Evolutionary conservation across 2,113 vertebrate genomes (phyloP).

Genomic region (Triplophysa dalaica): DNA sequence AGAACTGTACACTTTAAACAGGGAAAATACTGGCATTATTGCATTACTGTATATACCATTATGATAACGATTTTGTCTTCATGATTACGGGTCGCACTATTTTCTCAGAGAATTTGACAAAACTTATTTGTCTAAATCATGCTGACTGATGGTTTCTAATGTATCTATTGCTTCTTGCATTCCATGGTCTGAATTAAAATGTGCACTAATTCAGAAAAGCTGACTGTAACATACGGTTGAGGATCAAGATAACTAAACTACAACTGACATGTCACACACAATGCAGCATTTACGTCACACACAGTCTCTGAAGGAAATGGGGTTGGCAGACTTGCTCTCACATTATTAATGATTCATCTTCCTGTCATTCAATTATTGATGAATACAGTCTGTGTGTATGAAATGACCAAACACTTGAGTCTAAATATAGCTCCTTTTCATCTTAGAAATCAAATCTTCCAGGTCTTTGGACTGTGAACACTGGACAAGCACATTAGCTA

Average conservation of each 20-base stretch:
- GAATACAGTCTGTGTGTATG: constrained; percentile 23
- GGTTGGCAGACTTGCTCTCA: constrained; percentile 37
- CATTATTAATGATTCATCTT: constrained; percentile 56
- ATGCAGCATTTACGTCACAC: background rate
- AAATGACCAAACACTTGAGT: constrained; percentile 21
- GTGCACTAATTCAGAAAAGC: background rate
- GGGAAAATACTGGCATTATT: no score
- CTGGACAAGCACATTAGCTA: background rate
- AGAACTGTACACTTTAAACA: no score
- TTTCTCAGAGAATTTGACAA: no score
- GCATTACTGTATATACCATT: no score
- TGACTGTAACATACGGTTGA: background rate
- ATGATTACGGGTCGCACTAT: no score
- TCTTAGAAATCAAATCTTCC: background rate
- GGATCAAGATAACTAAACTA: background rate
- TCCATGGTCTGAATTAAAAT: no score
- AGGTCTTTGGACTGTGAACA: background rate
- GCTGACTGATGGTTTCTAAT: no score
- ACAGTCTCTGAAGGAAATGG: constrained; percentile 6
- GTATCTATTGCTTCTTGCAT: no score
- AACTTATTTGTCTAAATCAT: no score
- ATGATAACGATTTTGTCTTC: no score
- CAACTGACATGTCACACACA: background rate
- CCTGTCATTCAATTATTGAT: constrained; percentile 51
- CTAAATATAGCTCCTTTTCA: constrained; percentile 16